Evolutionary conservation across 2,113 vertebrate species (phyloP).

Genomic region (Ammodytes marinus): DNA sequence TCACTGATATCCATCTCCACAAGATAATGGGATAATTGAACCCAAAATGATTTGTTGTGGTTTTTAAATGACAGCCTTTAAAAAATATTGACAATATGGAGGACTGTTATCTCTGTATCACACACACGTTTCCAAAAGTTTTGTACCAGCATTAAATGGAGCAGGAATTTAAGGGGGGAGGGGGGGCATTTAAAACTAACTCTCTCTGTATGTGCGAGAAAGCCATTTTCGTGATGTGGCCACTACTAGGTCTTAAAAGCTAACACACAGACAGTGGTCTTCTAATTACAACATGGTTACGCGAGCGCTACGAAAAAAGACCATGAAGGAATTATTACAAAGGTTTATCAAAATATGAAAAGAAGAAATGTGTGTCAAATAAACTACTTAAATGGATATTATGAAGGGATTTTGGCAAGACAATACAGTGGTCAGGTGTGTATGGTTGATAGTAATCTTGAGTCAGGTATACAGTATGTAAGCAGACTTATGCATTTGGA

Average conservation of each 20-base stretch:
- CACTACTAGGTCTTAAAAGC: constrained; percentile 25
- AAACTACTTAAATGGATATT: background rate
- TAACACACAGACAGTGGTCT: constrained; percentile 13
- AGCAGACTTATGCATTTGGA: background rate
- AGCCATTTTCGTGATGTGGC: background rate
- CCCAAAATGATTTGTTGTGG: background rate
- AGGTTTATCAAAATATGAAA: too few relatives aligned
- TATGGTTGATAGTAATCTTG: too few relatives aligned
- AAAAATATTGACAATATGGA: background rate
- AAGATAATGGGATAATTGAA: background rate
- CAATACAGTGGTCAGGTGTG: background rate
- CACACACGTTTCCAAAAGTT: background rate
- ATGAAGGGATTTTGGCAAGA: background rate
- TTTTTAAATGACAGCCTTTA: background rate
- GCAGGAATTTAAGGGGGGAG: background rate
- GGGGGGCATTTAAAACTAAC: constrained; percentile 1
- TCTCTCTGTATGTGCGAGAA: background rate
- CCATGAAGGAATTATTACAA: too few relatives aligned
- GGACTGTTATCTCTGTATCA: background rate
- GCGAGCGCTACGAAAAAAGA: background rate
- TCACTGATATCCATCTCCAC: background rate
- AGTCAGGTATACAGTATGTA: background rate
- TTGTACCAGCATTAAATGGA: background rate
- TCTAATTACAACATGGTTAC: constrained; percentile 15
- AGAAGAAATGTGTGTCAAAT: background rate